phyloP scores from a whole-genome alignment of 2,888 invertebrate genomes.

The Sinhomidia bicolor region DNA sequence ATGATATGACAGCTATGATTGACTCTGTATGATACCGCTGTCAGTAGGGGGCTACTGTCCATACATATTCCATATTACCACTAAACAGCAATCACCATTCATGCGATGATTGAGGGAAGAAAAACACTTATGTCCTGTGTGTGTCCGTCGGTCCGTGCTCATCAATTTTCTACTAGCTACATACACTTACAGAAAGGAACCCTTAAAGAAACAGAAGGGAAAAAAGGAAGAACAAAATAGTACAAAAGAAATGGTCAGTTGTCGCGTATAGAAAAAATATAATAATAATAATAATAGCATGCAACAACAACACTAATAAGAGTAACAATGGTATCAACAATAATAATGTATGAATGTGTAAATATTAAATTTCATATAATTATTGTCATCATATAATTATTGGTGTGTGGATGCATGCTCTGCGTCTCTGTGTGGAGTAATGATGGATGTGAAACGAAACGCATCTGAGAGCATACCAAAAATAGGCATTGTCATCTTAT shows the following conservation, averaged over 20 bases:
- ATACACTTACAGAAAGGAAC: neutral
- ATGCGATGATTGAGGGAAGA: constrained; percentile 45
- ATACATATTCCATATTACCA: constrained; percentile 71
- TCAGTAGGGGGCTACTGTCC: constrained; percentile 75
- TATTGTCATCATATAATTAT: neutral
- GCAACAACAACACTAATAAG: neutral
- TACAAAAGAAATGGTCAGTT: constrained; percentile 7
- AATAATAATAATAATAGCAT: constrained; percentile 2
- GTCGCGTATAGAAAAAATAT: neutral
- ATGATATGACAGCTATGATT: constrained; percentile 74
- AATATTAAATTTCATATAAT: neutral
- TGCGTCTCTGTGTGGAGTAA: neutral
- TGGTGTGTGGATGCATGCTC: constrained; percentile 19
- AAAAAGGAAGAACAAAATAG: neutral
- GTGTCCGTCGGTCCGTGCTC: constrained; percentile 31
- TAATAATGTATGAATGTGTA: neutral
- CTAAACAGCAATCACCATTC: constrained; percentile 61
- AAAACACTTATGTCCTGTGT: constrained; percentile 44
- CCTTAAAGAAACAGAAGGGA: neutral
- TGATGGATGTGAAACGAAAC: constrained; percentile 40
- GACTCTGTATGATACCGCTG: constrained; percentile 75
- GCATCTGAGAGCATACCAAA: constrained; percentile 28
- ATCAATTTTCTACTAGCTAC: neutral
- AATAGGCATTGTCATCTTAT: constrained; percentile 55
- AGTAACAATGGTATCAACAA: neutral